These are phyloP conservation scores for Phorcus lineatus DNA, from an alignment of 2,888 invertebrate species.

Conservation along the genomic window DNA sequence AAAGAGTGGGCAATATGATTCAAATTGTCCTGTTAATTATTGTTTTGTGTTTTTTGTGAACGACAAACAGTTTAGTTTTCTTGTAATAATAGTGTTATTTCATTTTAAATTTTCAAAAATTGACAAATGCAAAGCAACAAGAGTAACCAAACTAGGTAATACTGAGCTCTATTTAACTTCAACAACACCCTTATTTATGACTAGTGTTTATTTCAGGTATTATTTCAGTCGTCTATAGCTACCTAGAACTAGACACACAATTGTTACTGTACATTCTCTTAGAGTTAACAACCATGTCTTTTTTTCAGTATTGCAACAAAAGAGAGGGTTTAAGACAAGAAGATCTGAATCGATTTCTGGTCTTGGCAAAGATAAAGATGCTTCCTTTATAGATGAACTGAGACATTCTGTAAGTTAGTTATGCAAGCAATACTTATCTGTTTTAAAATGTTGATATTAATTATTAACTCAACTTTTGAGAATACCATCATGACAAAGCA, in stretches of 20 bases:
- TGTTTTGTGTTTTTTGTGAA: not conserved
- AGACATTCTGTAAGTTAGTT: constrained; percentile 38
- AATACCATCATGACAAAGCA: too few species aligned
- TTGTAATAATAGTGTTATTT: too few species aligned
- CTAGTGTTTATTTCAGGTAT: too few species aligned
- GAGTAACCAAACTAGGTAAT: too few species aligned
- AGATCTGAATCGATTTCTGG: constrained; percentile 40
- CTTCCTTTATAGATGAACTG: constrained; percentile 44
- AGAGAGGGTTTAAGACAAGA: constrained; percentile 53
- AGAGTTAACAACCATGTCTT: not conserved
- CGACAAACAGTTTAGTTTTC: not conserved
- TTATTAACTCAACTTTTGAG: too few species aligned
- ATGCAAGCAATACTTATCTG: not conserved
- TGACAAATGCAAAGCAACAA: too few species aligned
- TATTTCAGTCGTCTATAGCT: too few species aligned
- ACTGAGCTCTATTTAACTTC: too few species aligned
- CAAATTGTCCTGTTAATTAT: not conserved
- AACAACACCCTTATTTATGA: too few species aligned
- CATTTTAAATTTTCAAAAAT: too few species aligned
- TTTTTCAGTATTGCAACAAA: constrained; percentile 37
- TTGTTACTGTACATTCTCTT: too few species aligned
- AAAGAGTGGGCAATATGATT: not conserved
- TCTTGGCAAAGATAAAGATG: constrained; percentile 37
- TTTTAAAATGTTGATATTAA: not conserved
- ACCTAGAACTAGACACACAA: too few species aligned